Conservation (phyloP, 1,140 invertebrate genomes). For the Uloborus diversus region DNA sequence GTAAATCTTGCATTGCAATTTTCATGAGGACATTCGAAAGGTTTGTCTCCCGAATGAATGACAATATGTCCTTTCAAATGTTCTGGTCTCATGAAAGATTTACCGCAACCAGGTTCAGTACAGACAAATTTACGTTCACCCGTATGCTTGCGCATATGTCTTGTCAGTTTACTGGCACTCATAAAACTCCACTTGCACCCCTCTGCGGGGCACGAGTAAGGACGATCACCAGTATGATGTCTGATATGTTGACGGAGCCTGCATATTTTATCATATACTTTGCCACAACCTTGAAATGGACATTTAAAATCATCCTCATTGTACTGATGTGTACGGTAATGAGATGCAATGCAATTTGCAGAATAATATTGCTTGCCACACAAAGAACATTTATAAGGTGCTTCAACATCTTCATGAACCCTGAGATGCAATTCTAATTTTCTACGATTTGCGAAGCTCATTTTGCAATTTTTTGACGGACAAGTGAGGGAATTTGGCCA, state of each 20-base stretch:
- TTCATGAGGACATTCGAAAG: conserved; percentile 70
- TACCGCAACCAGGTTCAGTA: conserved; percentile 71
- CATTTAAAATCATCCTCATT: conserved; percentile 73
- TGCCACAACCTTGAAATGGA: conserved; percentile 76
- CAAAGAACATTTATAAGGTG: conserved; percentile 71
- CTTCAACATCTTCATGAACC: conserved; percentile 70
- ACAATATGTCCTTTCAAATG: conserved; percentile 78
- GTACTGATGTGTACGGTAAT: conserved; percentile 72
- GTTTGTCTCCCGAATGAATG: conserved; percentile 73
- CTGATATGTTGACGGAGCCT: conserved; percentile 77
- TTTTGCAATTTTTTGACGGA: conserved; percentile 70
- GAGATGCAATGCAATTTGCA: conserved; percentile 73
- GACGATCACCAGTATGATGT: conserved; percentile 78
- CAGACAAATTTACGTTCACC: conserved; percentile 75
- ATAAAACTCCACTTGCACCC: conserved; percentile 81
- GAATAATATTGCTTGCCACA: conserved; percentile 78
- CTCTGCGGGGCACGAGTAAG: conserved; percentile 74
- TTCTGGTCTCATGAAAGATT: conserved; percentile 77
- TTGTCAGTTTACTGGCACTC: conserved; percentile 76
- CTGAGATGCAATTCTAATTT: conserved; percentile 73
- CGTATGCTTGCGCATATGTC: conserved; percentile 76
- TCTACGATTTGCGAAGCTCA: conserved; percentile 72
- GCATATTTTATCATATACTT: conserved; percentile 77
- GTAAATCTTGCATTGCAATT: conserved; percentile 75
- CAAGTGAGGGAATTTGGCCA: conserved; percentile 71